Conservation (phyloP, 2,797 vertebrate species). For the Otolemur crassicaudatus region DNA sequence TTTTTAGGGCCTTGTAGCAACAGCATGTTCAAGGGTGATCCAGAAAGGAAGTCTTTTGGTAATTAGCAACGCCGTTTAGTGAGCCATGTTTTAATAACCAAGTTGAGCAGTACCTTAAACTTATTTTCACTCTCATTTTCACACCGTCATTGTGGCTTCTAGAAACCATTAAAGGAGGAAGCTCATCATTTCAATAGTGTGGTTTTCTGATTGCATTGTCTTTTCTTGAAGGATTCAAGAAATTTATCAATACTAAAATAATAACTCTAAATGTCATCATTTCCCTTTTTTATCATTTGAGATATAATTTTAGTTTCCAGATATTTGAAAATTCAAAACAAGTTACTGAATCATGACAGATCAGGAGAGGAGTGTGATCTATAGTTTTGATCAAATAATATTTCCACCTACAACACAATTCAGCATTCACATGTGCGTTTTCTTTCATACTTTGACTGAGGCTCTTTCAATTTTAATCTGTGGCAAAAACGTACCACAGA, state of each 20-base stretch:
- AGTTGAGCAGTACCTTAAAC: neutral
- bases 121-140: neutral
- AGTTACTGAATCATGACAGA: neutral
- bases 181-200: neutral
- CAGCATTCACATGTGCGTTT: neutral
- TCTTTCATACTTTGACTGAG: neutral
- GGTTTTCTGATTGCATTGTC: neutral
- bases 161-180: neutral
- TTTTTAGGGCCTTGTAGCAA: neutral
- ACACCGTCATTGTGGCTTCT: neutral
- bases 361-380: neutral
- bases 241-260: neutral
- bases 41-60: neutral
- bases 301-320: neutral
- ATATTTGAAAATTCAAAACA: constrained; percentile 25
- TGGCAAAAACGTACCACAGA: neutral
- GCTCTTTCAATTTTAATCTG: constrained; percentile 13
- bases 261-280: neutral
- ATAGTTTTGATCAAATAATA: constrained; percentile 20
- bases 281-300: constrained; percentile 8
- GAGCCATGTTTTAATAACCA: neutral
- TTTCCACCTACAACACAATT: constrained; percentile 23
- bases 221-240: neutral
- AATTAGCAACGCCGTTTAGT: neutral
- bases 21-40: neutral